Evolutionary conservation across 2,888 invertebrate species (phyloP).

Genomic region (Odontocolon sp.): DNA sequence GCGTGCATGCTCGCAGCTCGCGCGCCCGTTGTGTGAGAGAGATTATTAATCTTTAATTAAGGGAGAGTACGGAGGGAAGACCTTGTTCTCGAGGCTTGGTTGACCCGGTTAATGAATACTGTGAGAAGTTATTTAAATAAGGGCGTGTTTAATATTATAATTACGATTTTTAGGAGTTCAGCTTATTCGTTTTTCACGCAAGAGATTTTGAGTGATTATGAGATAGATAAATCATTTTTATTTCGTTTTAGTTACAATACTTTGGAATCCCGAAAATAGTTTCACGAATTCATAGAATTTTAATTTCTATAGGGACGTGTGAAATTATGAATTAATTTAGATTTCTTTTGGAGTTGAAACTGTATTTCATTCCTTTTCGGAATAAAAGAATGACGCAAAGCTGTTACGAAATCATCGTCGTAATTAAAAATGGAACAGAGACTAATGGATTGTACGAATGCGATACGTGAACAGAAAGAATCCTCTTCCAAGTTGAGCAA

Average conservation of each 20-base stretch:
- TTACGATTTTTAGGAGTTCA: too few relatives aligned
- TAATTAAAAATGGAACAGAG: conserved; percentile 22
- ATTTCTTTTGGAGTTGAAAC: too few relatives aligned
- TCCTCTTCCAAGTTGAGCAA: conserved; percentile 31
- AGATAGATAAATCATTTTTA: too few relatives aligned
- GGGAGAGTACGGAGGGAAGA: background rate
- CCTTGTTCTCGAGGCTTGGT: background rate
- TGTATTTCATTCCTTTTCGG: background rate
- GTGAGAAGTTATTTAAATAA: background rate
- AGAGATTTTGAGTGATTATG: too few relatives aligned
- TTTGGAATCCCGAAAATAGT: too few relatives aligned
- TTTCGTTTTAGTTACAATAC: too few relatives aligned
- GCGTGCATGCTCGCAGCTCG: background rate
- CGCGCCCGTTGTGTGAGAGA: background rate
- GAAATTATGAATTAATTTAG: too few relatives aligned
- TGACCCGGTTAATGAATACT: conserved; percentile 19
- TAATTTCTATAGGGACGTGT: too few relatives aligned
- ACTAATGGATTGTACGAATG: conserved; percentile 7
- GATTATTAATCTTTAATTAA: conserved; percentile 37
- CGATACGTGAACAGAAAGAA: conserved; percentile 14
- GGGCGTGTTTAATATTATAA: conserved; percentile 4
- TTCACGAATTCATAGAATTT: too few relatives aligned
- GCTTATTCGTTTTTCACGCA: too few relatives aligned
- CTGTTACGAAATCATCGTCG: background rate
- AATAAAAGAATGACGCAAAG: background rate